These are phyloP conservation scores for Pavo muticus DNA, from an alignment of 2,113 vertebrate genomes.

Conservation along the genomic window DNA sequence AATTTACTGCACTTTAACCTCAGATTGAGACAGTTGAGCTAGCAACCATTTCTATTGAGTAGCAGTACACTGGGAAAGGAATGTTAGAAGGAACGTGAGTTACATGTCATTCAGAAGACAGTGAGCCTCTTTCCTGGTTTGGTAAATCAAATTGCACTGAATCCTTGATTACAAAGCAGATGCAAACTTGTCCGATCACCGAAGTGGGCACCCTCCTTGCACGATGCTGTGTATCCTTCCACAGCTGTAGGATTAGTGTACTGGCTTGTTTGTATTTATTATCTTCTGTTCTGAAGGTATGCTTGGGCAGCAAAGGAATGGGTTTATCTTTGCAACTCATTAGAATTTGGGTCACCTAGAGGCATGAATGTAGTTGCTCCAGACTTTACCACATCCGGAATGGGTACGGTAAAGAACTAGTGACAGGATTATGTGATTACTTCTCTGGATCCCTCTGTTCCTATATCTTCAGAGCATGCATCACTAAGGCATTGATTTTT, in stretches of 20 bases:
- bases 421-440: background rate
- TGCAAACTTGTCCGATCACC: background rate
- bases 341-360: background rate
- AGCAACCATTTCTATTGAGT: background rate
- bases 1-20: background rate
- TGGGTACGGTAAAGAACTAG: background rate
- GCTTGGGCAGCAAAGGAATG: background rate
- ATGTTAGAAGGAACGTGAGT: background rate
- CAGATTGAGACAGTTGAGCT: background rate
- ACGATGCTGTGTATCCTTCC: background rate
- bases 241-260: background rate
- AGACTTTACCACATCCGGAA: background rate
- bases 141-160: background rate
- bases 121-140: background rate
- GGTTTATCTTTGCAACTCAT: background rate
- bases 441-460: background rate
- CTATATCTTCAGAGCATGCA: background rate
- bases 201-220: background rate
- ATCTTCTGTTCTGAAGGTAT: background rate
- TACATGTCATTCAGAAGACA: background rate
- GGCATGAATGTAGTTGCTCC: background rate
- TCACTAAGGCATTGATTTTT: background rate
- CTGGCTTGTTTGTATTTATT: background rate
- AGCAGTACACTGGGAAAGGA: background rate
- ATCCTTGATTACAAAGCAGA: background rate